Conservation (phyloP, 2,797 vertebrate genomes). For the Sebastes oblongus region DNA sequence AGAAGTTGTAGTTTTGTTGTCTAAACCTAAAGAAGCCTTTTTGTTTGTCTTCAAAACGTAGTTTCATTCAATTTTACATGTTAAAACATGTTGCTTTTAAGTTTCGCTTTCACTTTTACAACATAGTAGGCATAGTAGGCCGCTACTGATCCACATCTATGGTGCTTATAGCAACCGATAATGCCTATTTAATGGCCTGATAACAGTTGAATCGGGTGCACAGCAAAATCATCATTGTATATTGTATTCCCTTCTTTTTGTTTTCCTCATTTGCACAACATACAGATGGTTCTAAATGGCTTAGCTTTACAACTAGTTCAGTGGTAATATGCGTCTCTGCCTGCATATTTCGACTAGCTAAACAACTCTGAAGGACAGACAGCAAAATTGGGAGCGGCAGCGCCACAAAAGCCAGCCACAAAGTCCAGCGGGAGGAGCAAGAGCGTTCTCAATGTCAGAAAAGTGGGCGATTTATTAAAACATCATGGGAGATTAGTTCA, state of each 20-base stretch:
- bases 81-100: too few relatives aligned
- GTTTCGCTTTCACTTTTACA: too few relatives aligned
- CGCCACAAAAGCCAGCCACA: constrained; percentile 45
- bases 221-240: constrained; percentile 30
- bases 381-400: constrained; percentile 41
- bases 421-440: constrained; percentile 61
- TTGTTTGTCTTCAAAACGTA: too few relatives aligned
- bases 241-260: constrained; percentile 15
- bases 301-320: constrained; percentile 29
- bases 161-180: too few relatives aligned
- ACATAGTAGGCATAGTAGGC: too few relatives aligned
- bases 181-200: too few relatives aligned
- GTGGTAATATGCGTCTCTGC: constrained; percentile 23
- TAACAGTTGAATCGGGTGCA: not conserved
- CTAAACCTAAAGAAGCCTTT: too few relatives aligned
- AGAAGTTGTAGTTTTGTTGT: too few relatives aligned
- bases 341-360: constrained; percentile 38
- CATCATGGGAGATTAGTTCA: constrained; percentile 81
- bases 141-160: too few relatives aligned
- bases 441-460: constrained; percentile 75
- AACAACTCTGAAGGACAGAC: constrained; percentile 60
- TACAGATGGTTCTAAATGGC: constrained; percentile 47
- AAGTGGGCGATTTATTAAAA: constrained; percentile 79
- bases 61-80: too few relatives aligned
- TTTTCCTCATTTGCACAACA: constrained; percentile 34